Conservation (phyloP, 2,113 vertebrate genomes). For the Typhlomys cinereus region DNA sequence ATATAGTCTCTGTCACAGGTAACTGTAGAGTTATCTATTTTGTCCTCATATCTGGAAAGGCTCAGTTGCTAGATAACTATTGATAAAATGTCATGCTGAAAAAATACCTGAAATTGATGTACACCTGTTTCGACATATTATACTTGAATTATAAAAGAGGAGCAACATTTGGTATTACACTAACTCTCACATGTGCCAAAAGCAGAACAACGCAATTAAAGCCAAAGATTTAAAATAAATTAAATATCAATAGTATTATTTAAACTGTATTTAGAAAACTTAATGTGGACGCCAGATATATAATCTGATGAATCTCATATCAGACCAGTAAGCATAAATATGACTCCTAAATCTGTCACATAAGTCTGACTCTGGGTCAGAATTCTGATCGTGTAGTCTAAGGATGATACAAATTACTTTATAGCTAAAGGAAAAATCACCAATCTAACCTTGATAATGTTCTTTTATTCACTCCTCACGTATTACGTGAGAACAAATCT, state of each 20-base stretch:
- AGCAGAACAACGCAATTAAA: constrained; percentile 9
- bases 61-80: constrained; percentile 67
- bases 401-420: neutral
- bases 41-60: constrained; percentile 73
- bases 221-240: constrained; percentile 34
- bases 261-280: neutral
- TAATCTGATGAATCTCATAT: neutral
- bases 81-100: constrained; percentile 75
- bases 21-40: constrained; percentile 72
- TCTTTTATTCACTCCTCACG: neutral
- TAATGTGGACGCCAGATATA: neutral
- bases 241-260: neutral
- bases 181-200: constrained; percentile 18
- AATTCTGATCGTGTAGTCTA: neutral
- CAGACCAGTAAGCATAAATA: neutral
- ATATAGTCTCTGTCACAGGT: constrained; percentile 63
- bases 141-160: constrained; percentile 49
- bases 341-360: neutral
- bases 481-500: neutral
- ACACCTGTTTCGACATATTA: constrained; percentile 61
- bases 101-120: constrained; percentile 61
- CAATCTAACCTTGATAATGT: neutral
- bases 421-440: neutral
- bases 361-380: neutral
- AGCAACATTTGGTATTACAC: neutral